These are phyloP conservation scores for Aphelocoma californica DNA, from an alignment of 2,797 vertebrate genomes.

Conservation along the genomic window DNA sequence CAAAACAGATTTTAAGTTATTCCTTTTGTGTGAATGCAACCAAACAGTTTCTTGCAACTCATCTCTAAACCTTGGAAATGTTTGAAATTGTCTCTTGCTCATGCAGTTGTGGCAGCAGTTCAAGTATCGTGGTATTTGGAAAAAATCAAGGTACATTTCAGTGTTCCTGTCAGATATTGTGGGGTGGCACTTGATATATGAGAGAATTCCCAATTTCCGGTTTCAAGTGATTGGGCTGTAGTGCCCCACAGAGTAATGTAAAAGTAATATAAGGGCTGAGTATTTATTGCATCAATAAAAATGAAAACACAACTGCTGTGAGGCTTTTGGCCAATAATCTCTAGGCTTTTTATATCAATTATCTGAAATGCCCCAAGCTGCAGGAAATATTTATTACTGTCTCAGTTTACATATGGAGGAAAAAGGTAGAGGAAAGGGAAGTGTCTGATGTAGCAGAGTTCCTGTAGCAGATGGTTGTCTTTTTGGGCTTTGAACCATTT, in stretches of 20 bases:
- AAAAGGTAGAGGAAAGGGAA: background rate
- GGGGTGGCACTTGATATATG: background rate
- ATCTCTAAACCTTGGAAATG: background rate
- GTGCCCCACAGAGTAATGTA: background rate
- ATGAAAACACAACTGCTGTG: background rate
- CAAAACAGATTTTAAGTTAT: background rate
- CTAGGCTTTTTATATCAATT: slow-evolving; percentile 14
- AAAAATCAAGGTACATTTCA: background rate
- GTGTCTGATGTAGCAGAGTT: background rate
- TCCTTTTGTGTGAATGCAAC: background rate
- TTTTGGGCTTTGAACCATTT: background rate
- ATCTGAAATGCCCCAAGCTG: background rate
- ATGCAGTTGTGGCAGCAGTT: background rate
- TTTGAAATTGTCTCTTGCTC: background rate
- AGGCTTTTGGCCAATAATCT: slow-evolving; percentile 17
- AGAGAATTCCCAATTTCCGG: background rate
- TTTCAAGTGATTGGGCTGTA: background rate
- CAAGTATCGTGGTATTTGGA: background rate
- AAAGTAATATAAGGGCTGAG: background rate
- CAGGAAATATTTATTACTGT: background rate
- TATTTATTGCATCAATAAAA: slow-evolving; percentile 42
- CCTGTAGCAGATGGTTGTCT: background rate
- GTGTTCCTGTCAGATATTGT: background rate
- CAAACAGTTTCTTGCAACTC: background rate
- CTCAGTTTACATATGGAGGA: background rate